Conservation (phyloP, 2,797 vertebrate genomes). For the Nothura maculosa region DNA sequence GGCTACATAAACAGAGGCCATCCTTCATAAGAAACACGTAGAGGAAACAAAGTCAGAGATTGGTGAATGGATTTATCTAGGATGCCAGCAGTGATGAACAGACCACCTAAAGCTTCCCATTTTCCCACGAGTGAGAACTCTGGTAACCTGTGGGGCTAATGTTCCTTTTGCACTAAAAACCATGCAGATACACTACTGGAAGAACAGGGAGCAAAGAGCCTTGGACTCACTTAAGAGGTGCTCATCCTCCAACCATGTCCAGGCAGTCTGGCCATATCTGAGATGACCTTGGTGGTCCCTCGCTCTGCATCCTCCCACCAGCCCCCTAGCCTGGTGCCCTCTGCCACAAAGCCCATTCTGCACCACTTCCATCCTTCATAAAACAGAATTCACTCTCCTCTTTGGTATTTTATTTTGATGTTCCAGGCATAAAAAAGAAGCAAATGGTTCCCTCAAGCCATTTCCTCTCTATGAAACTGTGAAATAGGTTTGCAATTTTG, state of each 20-base stretch:
- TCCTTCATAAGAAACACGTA: background rate
- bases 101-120: background rate
- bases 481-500: conserved; percentile 82
- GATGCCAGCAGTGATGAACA: background rate
- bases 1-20: background rate
- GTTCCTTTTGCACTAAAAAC: background rate
- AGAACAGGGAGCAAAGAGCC: background rate
- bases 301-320: background rate
- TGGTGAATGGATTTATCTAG: background rate
- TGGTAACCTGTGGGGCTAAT: background rate
- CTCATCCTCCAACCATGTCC: background rate
- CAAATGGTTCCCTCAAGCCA: conserved; percentile 80
- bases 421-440: conserved; percentile 79
- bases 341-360: background rate
- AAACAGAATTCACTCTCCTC: conserved; percentile 71
- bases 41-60: background rate
- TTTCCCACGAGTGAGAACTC: background rate
- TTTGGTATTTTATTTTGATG: conserved; percentile 82
- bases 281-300: background rate
- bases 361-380: conserved; percentile 30
- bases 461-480: conserved; percentile 78
- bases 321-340: background rate
- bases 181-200: background rate
- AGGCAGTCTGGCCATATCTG: background rate
- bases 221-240: background rate